phyloP scores from a whole-genome alignment of 1,140 invertebrate species.

The Oreohelix idahoensis region DNA sequence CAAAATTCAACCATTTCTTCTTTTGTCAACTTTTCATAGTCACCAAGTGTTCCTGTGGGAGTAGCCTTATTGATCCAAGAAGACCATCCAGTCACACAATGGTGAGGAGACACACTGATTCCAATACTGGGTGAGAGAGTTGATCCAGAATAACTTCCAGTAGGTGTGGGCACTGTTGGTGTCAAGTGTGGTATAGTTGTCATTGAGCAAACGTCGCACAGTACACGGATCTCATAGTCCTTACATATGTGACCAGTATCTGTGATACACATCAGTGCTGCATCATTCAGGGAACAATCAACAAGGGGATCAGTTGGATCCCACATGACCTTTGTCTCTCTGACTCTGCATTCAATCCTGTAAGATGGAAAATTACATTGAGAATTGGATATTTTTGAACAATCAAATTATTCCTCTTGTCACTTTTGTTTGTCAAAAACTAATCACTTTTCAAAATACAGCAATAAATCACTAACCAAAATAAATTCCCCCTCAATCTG shows the following conservation, averaged over 20 bases:
- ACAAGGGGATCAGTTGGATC: conserved; percentile 74
- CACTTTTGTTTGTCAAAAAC: background rate
- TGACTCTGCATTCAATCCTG: conserved; percentile 30
- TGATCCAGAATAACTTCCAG: background rate
- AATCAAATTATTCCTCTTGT: background rate
- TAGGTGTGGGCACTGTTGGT: conserved; percentile 16
- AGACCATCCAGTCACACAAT: conserved; percentile 46
- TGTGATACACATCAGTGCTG: conserved; percentile 80
- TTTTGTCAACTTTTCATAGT: conserved; percentile 48
- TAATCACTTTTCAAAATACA: too few species aligned
- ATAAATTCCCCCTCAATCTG: background rate
- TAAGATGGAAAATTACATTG: background rate
- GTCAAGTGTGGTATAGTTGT: conserved; percentile 18
- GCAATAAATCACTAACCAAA: background rate
- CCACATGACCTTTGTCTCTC: background rate
- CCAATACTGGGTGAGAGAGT: too few species aligned
- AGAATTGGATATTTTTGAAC: background rate
- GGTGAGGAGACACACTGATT: background rate
- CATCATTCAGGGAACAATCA: conserved; percentile 80
- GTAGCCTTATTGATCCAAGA: conserved; percentile 52
- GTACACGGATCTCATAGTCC: conserved; percentile 85
- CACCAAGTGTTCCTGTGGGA: conserved; percentile 45
- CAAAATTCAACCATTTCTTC: conserved; percentile 50
- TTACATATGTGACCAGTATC: conserved; percentile 59
- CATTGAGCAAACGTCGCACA: conserved; percentile 70